Percentiles rank a stretch among this genome's conserved stretches.
Conservation (phyloP, 2,888 invertebrate species). For the Phyllotreta cruciferae region DNA sequence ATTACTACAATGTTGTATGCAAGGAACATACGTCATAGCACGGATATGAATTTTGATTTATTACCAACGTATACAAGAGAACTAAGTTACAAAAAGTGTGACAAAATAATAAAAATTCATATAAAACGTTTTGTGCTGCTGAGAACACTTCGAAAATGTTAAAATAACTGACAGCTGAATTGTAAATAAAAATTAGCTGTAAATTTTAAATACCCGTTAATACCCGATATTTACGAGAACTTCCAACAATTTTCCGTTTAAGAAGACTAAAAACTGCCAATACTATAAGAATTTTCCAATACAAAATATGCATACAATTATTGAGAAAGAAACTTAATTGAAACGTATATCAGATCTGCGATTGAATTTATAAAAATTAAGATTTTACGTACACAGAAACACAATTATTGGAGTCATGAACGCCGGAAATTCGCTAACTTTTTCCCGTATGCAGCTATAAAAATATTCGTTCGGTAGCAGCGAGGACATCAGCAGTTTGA, state of each 20-base stretch:
- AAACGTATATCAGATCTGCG: too few species aligned
- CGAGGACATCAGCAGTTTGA: constrained; percentile 13
- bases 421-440: constrained; percentile 2
- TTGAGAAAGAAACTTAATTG: too few species aligned
- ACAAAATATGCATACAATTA: too few species aligned
- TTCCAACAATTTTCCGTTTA: too few species aligned
- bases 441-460: constrained; percentile 5
- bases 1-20: constrained; percentile 26
- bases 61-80: constrained; percentile 9
- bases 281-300: too few species aligned
- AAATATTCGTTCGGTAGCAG: constrained; percentile 13
- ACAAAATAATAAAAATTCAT: constrained; percentile 23
- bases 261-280: too few species aligned
- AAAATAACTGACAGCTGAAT: constrained; percentile 11
- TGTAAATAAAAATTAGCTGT: too few species aligned
- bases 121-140: constrained; percentile 15
- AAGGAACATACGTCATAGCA: constrained; percentile 10
- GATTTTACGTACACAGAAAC: not conserved
- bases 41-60: constrained; percentile 28
- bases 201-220: too few species aligned
- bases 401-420: too few species aligned
- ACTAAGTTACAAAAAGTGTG: constrained; percentile 20
- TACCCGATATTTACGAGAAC: too few species aligned
- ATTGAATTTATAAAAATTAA: not conserved
- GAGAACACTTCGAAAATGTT: constrained; percentile 13